Evolutionary conservation across 2,113 vertebrate genomes (phyloP).

Genomic region (Acinonyx jubatus): DNA sequence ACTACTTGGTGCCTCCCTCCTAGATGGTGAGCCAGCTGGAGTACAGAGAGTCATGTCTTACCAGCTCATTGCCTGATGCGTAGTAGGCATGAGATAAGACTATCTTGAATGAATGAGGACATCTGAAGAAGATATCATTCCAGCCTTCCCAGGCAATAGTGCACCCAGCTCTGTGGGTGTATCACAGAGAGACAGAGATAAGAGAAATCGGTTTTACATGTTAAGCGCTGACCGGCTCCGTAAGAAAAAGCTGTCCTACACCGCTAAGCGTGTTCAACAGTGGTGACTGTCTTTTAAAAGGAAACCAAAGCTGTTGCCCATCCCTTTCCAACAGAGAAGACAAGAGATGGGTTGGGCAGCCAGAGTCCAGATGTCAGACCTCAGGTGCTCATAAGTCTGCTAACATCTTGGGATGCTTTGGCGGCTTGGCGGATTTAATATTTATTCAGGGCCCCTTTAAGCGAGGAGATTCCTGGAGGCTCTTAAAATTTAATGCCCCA

Average conservation of each 20-base stretch:
- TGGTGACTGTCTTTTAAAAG: neutral
- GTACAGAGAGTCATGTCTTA: neutral
- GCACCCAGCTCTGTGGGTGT: neutral
- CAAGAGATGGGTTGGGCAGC: neutral
- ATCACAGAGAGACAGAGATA: neutral
- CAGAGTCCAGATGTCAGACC: neutral
- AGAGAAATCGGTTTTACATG: neutral
- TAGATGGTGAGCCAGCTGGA: neutral
- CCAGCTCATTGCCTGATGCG: neutral
- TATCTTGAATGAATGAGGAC: neutral
- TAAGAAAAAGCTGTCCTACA: neutral
- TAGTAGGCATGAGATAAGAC: neutral
- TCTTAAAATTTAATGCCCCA: slow-evolving; percentile 38
- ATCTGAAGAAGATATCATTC: neutral
- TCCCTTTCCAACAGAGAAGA: neutral
- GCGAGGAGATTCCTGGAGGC: slow-evolving; percentile 43
- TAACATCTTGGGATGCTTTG: slow-evolving; percentile 32
- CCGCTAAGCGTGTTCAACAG: slow-evolving; percentile 23
- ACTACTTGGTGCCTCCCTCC: neutral
- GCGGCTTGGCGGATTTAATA: slow-evolving; percentile 54
- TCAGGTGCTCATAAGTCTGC: neutral
- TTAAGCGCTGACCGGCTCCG: neutral
- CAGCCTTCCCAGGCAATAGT: neutral
- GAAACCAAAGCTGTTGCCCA: neutral
- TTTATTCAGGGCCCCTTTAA: slow-evolving; percentile 67